Base-by-base conservation (phyloP, 2,113 vertebrate genomes). In the Elgaria multicarinata region DNA sequence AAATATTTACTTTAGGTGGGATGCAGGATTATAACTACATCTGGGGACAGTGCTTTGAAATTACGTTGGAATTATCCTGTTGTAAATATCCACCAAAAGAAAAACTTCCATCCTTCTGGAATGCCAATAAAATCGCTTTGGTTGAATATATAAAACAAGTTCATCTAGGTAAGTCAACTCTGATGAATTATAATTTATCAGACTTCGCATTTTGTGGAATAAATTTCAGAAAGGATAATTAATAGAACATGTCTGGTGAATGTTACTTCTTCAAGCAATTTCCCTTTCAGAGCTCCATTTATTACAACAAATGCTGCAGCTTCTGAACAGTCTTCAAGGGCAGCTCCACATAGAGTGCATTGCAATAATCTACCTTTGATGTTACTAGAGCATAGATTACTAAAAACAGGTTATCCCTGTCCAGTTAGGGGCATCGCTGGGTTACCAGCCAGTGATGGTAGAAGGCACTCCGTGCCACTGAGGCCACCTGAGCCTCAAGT, bases 21-120 rank as follows among this genome's bases (percentile, higher is more conserved):
- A 99, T 99, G 99, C 99, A 99, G 96, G 99, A 99, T 95, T 99
- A 98, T 94, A 99, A 99, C 96, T 99, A 99, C 0, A 78, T 99
- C 93, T 98, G 97, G 98, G 97, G 96, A 87, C 98, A 99, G 87
- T 99, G 99, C 95, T 96, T 99, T 90, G 99, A 99, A 96, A 94
- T 99, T 81, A 99, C 99, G 0, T 77, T 99, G 94, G 99, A 99
- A 83, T 66, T 99, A 90, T 99, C 98, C 0, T 99, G 99, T 96
- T 99, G 99, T 86, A 99, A 99, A 97, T 99, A 97, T 78, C 99
- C 99, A 94, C 96, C 96, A 2, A 95, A 77, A 85, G 26, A 90
- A 0, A 89, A 98, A 50, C 98, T 99, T 90, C 96, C 96, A 31
- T 87, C 89, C 33, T 97, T 98, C 91, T 99, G 99, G 99, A 93